Evolutionary conservation across 2,888 invertebrate species (phyloP).

Genomic region (Nemotelus pantherinus): DNA sequence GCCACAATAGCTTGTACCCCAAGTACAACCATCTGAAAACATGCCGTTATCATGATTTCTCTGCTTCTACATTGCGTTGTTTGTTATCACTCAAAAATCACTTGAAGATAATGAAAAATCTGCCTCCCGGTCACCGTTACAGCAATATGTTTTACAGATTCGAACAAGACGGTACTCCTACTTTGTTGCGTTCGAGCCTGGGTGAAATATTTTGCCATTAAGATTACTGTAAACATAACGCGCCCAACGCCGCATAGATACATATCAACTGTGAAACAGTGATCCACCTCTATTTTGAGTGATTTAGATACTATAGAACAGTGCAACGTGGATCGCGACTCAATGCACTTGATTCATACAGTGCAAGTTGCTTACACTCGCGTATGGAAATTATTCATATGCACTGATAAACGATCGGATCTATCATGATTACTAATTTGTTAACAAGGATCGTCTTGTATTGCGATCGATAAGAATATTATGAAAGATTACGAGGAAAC

Average conservation of each 20-base stretch:
- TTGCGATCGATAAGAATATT: neutral
- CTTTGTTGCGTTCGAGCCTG: neutral
- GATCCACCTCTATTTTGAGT: constrained; percentile 28
- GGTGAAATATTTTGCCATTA: constrained; percentile 14
- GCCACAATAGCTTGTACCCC: no score
- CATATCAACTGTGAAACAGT: neutral
- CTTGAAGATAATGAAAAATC: constrained; percentile 13
- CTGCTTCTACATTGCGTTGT: neutral
- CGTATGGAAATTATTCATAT: constrained; percentile 24
- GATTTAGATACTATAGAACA: neutral
- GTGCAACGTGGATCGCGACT: no score
- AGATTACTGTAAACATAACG: constrained; percentile 38
- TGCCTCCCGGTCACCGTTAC: constrained; percentile 1
- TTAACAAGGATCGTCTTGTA: constrained; percentile 18
- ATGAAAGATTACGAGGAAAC: no score
- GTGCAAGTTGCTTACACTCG: constrained; percentile 28
- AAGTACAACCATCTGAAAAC: no score
- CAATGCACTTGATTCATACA: no score
- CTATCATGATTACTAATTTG: constrained; percentile 16
- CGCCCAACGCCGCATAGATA: neutral
- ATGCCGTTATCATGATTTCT: no score
- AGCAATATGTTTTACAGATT: constrained; percentile 23
- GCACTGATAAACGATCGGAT: constrained; percentile 16
- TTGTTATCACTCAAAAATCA: neutral
- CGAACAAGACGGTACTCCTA: constrained; percentile 7